These are phyloP conservation scores for Smittia sp. DNA, from an alignment of 2,888 invertebrate species.

Conservation along the genomic window DNA sequence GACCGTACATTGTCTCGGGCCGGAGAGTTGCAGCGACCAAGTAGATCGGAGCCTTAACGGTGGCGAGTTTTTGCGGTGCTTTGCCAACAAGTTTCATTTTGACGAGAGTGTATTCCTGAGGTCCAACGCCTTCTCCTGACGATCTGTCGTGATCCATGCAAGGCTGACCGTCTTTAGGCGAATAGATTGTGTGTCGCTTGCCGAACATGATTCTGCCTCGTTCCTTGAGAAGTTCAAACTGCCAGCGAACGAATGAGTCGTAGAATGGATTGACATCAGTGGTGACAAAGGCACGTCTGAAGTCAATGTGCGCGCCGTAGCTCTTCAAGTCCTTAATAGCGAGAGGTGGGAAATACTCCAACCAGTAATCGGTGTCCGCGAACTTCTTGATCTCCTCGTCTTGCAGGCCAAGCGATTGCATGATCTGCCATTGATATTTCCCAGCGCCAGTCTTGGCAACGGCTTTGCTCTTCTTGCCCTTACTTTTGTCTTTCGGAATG, in stretches of 20 bases:
- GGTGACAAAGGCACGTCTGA: conserved; percentile 97
- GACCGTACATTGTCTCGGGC: conserved; percentile 99
- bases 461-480: conserved; percentile 95
- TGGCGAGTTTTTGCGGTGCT: conserved; percentile 61
- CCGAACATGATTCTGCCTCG: conserved; percentile 93
- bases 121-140: conserved; percentile 94
- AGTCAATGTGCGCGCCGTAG: conserved; percentile 93
- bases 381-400: conserved; percentile 93
- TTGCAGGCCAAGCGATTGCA: conserved; percentile 84
- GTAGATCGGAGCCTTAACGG: conserved; percentile 49
- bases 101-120: conserved; percentile 95
- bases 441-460: conserved; percentile 83
- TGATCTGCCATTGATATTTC: conserved; percentile 99
- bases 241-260: conserved; percentile 98
- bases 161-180: conserved; percentile 94
- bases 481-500: conserved; percentile 76
- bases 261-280: conserved; percentile 97
- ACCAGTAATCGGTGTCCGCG: conserved; percentile 87
- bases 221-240: conserved; percentile 80
- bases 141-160: conserved; percentile 99
- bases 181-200: conserved; percentile 94
- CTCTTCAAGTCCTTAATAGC: conserved; percentile 81
- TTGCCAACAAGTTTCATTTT: conserved; percentile 78
- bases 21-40: conserved; percentile 96
- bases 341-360: conserved; percentile 94